Conservation (phyloP, 2,113 vertebrate genomes). For the Aleadryas rufinucha region DNA sequence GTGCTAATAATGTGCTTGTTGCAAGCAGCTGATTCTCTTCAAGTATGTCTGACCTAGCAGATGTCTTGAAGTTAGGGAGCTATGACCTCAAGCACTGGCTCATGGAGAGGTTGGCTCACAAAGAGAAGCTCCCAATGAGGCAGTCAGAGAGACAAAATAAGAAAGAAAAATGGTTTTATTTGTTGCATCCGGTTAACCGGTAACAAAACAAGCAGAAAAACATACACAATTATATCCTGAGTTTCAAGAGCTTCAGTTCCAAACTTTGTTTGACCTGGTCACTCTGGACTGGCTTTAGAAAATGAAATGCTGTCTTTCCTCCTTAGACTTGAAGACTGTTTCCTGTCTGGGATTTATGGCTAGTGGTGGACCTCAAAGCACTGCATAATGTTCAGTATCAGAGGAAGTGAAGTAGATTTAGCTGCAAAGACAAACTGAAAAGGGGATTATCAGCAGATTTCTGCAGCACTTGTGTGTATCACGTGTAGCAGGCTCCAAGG, state of each 20-base stretch:
- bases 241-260: constrained; percentile 43
- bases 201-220: constrained; percentile 59
- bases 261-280: constrained; percentile 55
- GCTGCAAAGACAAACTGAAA: not conserved
- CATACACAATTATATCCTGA: constrained; percentile 40
- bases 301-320: constrained; percentile 52
- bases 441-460: constrained; percentile 41
- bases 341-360: constrained; percentile 65
- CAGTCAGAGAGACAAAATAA: constrained; percentile 40
- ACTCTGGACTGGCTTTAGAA: constrained; percentile 48
- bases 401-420: constrained; percentile 34
- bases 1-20: not conserved
- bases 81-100: constrained; percentile 48
- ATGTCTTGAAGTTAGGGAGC: constrained; percentile 32
- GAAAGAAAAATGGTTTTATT: constrained; percentile 29
- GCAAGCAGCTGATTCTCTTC: constrained; percentile 50
- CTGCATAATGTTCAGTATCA: not conserved
- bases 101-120: not conserved
- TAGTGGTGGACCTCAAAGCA: constrained; percentile 27
- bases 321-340: constrained; percentile 40
- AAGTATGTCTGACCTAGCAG: constrained; percentile 31
- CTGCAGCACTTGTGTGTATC: not conserved
- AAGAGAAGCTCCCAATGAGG: constrained; percentile 36
- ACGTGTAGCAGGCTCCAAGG: not conserved
- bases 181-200: constrained; percentile 48